Evolutionary conservation across 1,140 invertebrate species (phyloP).

Genomic region (Nasonia vitripennis): DNA sequence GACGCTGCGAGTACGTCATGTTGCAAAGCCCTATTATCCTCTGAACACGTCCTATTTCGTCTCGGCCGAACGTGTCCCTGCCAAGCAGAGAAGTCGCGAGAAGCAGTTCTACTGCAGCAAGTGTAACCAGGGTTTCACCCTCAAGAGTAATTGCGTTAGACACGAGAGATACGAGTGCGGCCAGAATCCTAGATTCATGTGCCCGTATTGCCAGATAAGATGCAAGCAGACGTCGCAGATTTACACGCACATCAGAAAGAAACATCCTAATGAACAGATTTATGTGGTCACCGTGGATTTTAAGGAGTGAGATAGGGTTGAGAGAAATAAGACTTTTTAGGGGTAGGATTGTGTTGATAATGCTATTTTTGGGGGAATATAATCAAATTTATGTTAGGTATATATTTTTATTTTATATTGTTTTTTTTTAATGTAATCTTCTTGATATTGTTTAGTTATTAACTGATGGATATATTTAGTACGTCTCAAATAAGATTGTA

Average conservation of each 20-base stretch:
- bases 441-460: no score
- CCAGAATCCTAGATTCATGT: constrained; percentile 75
- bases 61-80: not conserved
- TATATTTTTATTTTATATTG: no score
- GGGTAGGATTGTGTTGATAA: no score
- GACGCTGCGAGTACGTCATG: not conserved
- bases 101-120: constrained; percentile 56
- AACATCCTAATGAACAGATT: constrained; percentile 53
- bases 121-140: constrained; percentile 57
- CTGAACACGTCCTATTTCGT: not conserved
- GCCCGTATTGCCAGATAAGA: constrained; percentile 71
- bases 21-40: not conserved
- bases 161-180: constrained; percentile 72
- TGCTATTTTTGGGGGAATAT: no score
- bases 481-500: no score
- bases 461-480: no score
- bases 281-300: constrained; percentile 51
- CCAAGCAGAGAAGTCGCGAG: not conserved
- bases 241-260: constrained; percentile 53
- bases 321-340: not conserved
- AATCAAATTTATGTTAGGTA: no score
- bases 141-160: constrained; percentile 58
- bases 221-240: constrained; percentile 64
- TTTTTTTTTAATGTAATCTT: no score
- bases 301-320: not conserved